Evolutionary conservation across 2,113 vertebrate genomes (phyloP).

Genomic region (Catharus fuscescens): DNA sequence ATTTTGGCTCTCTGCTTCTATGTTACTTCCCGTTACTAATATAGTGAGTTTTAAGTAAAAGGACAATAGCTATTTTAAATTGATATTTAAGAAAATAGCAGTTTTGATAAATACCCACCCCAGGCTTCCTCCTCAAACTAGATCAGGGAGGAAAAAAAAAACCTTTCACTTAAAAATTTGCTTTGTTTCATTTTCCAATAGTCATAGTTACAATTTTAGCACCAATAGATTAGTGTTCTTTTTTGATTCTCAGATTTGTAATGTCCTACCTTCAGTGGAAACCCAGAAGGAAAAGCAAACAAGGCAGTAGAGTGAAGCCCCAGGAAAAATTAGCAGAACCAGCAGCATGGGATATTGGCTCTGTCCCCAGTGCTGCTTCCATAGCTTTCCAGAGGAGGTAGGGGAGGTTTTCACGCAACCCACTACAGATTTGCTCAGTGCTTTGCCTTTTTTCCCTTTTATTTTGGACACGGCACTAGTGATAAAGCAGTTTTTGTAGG

Average conservation of each 20-base stretch:
- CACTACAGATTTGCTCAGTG: neutral
- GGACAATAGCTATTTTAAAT: neutral
- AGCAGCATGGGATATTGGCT: neutral
- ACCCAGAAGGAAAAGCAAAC: neutral
- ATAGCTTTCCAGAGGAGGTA: neutral
- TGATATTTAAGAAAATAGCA: conserved; percentile 12
- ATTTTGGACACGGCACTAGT: conserved; percentile 55
- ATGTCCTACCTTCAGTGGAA: neutral
- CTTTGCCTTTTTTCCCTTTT: conserved; percentile 13
- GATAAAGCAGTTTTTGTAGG: conserved; percentile 45
- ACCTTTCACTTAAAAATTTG: neutral
- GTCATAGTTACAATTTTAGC: neutral
- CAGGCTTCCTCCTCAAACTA: neutral
- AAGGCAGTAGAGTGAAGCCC: neutral
- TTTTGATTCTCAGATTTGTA: neutral
- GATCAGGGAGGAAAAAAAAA: neutral
- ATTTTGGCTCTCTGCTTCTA: neutral
- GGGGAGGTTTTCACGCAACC: neutral
- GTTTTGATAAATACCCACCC: neutral
- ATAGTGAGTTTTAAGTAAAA: neutral
- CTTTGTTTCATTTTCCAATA: neutral
- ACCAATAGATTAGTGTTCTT: neutral
- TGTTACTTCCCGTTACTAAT: neutral
- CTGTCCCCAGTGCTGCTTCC: neutral
- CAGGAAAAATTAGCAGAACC: neutral